phyloP scores from a whole-genome alignment of 2,113 vertebrate species.

The Ammodytes marinus region DNA sequence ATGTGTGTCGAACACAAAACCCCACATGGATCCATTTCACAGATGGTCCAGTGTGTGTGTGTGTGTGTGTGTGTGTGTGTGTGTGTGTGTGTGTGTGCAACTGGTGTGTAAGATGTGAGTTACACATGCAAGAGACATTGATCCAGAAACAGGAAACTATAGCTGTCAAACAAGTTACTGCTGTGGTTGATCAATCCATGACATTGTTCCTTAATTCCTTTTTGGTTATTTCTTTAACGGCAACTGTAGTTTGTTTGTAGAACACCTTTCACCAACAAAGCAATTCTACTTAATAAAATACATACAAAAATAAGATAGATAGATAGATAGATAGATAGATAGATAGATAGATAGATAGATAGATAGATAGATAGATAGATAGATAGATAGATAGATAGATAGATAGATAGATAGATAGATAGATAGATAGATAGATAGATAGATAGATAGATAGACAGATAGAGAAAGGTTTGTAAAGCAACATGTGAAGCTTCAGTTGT shows the following conservation, averaged over 20 bases:
- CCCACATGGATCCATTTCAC: constrained; percentile 3
- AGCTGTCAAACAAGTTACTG: background rate
- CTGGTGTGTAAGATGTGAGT: background rate
- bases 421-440: no score
- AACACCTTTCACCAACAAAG: background rate
- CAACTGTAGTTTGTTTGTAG: background rate
- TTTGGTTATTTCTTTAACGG: background rate
- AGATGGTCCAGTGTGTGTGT: background rate
- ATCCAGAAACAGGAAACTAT: background rate
- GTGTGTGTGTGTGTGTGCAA: background rate
- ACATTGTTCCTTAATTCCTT: background rate
- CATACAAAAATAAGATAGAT: no score
- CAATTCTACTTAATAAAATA: background rate
- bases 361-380: no score
- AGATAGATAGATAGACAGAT: no score
- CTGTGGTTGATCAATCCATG: background rate
- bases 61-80: background rate
- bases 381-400: no score
- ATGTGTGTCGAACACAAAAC: constrained; percentile 23
- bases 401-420: no score
- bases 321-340: no score
- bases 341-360: no score
- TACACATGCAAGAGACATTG: background rate
- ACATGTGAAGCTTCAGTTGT: background rate
- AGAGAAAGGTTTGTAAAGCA: background rate